Percentiles rank a stretch among this genome's conserved stretches.
Evolutionary conservation across 2,888 invertebrate species (phyloP).

Genomic region (Gryllus longicercus): DNA sequence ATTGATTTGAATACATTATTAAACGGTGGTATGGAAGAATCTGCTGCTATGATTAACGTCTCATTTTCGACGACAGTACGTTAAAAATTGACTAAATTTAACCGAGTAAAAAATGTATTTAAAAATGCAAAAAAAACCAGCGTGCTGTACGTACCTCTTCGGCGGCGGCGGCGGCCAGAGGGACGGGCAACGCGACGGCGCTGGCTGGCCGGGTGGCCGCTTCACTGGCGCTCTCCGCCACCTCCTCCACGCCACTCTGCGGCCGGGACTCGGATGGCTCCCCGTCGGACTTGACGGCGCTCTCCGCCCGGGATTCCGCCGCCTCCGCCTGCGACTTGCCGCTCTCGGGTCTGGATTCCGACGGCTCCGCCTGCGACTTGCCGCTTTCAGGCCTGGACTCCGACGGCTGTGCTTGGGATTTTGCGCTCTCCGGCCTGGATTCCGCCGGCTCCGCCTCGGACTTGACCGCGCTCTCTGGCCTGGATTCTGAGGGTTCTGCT

Average conservation of each 20-base stretch:
- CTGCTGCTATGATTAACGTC: too few relatives aligned
- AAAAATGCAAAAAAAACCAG: too few relatives aligned
- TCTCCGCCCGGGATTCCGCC: not conserved
- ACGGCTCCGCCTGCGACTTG: not conserved
- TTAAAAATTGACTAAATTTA: too few relatives aligned
- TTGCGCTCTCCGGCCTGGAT: not conserved
- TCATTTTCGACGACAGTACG: too few relatives aligned
- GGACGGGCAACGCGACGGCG: not conserved
- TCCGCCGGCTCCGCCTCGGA: not conserved
- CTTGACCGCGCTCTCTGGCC: slow-evolving; percentile 22
- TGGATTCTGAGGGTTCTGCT: not conserved
- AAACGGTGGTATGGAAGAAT: too few relatives aligned
- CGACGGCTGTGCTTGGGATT: not conserved
- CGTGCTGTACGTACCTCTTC: too few relatives aligned
- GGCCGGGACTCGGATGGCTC: not conserved
- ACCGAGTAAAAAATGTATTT: too few relatives aligned
- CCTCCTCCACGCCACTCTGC: not conserved
- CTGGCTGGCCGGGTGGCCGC: slow-evolving; percentile 21
- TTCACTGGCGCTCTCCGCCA: slow-evolving; percentile 5
- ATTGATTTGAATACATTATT: too few relatives aligned
- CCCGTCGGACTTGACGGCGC: not conserved
- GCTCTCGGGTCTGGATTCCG: not conserved
- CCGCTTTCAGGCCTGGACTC: not conserved
- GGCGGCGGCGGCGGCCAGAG: not conserved
- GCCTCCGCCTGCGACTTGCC: not conserved